A percentile compares a stretch with the other conserved stretches of the same genome.
Conservation (phyloP, 1,140 invertebrate species). For the Temnothorax curvispinosus region DNA sequence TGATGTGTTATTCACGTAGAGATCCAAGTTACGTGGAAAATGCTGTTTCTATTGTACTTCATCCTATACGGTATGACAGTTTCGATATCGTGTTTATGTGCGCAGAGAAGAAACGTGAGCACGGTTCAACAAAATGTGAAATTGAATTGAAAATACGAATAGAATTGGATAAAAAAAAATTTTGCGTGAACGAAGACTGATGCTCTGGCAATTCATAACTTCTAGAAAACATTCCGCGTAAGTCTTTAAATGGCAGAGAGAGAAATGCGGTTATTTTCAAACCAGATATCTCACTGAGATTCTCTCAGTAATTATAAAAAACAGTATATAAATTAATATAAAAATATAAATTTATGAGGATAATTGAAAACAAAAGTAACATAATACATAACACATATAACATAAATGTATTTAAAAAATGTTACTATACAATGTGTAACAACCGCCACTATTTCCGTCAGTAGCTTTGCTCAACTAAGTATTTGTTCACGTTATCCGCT, state of each 20-base stretch:
- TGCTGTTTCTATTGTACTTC: background rate
- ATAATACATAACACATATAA: background rate
- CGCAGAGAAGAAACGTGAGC: background rate
- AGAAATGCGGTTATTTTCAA: background rate
- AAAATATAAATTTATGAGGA: background rate
- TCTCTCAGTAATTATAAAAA: background rate
- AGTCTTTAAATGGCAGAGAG: background rate
- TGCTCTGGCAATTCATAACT: background rate
- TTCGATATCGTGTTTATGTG: slow-evolving; percentile 18
- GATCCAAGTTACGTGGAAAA: slow-evolving; percentile 6
- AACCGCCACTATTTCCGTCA: background rate
- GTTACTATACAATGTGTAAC: background rate
- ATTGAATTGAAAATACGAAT: slow-evolving; percentile 24
- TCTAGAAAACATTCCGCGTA: background rate
- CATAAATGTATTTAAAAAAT: background rate
- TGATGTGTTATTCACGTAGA: background rate
- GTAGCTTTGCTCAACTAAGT: background rate
- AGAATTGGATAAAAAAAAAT: background rate
- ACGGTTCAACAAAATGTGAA: background rate
- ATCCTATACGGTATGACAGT: slow-evolving; percentile 4
- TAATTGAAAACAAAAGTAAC: background rate
- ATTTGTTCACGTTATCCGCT: background rate
- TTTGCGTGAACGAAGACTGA: background rate
- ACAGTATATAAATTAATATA: too few species aligned
- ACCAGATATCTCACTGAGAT: background rate